Evolutionary conservation across 1,140 invertebrate species (phyloP).

Genomic region (Orius insidiosus): DNA sequence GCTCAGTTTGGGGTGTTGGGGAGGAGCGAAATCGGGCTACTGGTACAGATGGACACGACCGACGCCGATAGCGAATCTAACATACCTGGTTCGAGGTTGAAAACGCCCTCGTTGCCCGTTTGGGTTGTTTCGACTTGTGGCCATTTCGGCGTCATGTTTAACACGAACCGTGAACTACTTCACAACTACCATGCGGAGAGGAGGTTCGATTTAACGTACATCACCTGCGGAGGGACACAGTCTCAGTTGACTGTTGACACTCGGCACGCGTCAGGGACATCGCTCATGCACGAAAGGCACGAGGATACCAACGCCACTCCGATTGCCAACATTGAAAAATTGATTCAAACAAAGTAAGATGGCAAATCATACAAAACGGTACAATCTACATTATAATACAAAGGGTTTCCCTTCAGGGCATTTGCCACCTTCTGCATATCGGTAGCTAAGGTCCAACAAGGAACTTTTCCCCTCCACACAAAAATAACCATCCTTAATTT

Average conservation of each 20-base stretch:
- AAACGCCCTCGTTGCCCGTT: conserved; percentile 64
- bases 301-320: conserved; percentile 36
- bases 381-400: too few species aligned
- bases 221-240: conserved; percentile 53
- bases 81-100: conserved; percentile 56
- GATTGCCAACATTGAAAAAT: conserved; percentile 36
- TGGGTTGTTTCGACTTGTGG: conserved; percentile 59
- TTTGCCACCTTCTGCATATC: too few species aligned
- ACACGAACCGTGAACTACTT: conserved; percentile 57
- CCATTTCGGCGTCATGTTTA: conserved; percentile 60
- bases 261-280: conserved; percentile 35
- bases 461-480: too few species aligned
- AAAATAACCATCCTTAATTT: too few species aligned
- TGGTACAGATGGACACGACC: conserved; percentile 42
- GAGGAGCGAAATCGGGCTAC: conserved; percentile 50
- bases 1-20: conserved; percentile 53
- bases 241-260: conserved; percentile 51
- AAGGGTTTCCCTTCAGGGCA: too few species aligned
- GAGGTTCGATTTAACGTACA: conserved; percentile 57
- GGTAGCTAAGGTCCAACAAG: too few species aligned
- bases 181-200: conserved; percentile 68
- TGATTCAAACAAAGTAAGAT: conserved; percentile 63
- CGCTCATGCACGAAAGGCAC: conserved; percentile 21
- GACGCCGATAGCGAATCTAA: conserved; percentile 23
- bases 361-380: too few species aligned